phyloP scores from a whole-genome alignment of 1,140 invertebrate genomes.

The Drosophila lowei region DNA sequence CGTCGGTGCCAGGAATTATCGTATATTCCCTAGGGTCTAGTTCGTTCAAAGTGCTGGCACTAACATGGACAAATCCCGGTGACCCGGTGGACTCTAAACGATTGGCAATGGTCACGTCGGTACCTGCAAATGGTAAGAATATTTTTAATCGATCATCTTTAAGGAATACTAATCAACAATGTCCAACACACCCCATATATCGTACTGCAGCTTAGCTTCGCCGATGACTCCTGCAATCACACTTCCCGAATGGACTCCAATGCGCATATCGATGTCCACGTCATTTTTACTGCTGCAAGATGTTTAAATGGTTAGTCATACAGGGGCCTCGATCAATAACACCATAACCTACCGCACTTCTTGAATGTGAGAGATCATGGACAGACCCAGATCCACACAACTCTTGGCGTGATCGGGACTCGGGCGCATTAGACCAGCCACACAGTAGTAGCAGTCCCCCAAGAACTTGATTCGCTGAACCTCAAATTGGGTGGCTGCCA shows the following conservation, averaged over 20 bases:
- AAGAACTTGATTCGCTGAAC: conserved; percentile 94
- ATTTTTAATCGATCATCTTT: no score
- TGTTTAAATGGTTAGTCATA: background rate
- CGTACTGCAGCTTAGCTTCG: conserved; percentile 96
- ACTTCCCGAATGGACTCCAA: conserved; percentile 96
- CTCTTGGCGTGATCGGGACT: conserved; percentile 91
- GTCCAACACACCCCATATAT: conserved; percentile 92
- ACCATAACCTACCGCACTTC: conserved; percentile 85
- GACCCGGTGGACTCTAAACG: conserved; percentile 96
- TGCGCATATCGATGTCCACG: conserved; percentile 97
- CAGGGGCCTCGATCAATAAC: background rate
- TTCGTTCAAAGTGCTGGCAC: conserved; percentile 89
- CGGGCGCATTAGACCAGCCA: conserved; percentile 91
- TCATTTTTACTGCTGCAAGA: conserved; percentile 86
- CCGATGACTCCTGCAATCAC: conserved; percentile 96
- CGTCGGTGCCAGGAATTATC: conserved; percentile 85
- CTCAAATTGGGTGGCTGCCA: conserved; percentile 89
- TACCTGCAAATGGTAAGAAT: conserved; percentile 12
- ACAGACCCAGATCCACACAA: conserved; percentile 92
- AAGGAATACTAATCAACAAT: no score
- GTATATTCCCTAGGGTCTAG: conserved; percentile 84
- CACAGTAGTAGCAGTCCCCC: conserved; percentile 97
- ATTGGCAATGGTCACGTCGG: conserved; percentile 96
- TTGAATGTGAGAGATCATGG: conserved; percentile 95
- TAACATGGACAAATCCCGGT: conserved; percentile 94